phyloP scores from a whole-genome alignment of 2,797 vertebrate species.

The Zalophus californianus region DNA sequence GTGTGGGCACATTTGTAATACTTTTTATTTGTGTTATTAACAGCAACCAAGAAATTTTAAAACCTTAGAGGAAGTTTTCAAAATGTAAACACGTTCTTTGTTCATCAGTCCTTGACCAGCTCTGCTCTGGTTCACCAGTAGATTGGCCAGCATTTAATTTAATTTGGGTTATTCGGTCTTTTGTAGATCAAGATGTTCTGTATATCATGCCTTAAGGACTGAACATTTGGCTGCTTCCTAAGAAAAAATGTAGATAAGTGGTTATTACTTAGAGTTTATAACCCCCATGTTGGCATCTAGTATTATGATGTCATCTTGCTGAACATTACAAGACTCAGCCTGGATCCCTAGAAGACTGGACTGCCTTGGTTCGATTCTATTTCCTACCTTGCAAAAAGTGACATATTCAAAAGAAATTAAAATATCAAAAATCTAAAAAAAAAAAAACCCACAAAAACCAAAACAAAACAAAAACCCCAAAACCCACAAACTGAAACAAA shows the following conservation, averaged over 20 bases:
- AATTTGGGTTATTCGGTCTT: not conserved
- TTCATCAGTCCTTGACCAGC: not conserved
- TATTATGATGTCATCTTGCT: not conserved
- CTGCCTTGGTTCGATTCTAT: not conserved
- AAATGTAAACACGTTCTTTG: not conserved
- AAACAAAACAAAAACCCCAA: not conserved
- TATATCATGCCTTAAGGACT: not conserved
- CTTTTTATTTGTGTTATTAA: constrained; percentile 20
- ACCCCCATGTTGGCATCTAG: not conserved
- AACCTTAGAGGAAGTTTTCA: not conserved
- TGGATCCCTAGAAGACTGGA: not conserved
- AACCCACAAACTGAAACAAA: not conserved
- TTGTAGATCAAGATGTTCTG: not conserved
- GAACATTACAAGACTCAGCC: not conserved
- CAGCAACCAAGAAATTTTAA: not conserved
- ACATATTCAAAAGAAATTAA: constrained; percentile 6
- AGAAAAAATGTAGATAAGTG: not conserved
- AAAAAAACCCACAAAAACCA: not conserved
- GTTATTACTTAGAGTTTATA: constrained; percentile 34
- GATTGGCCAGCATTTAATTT: not conserved
- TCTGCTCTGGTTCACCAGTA: not conserved
- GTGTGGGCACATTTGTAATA: not conserved
- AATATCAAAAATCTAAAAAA: not conserved
- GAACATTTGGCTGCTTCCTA: not conserved
- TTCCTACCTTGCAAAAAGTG: not conserved